Conservation (phyloP, 2,888 invertebrate genomes). For the Calameuta pallipes region DNA sequence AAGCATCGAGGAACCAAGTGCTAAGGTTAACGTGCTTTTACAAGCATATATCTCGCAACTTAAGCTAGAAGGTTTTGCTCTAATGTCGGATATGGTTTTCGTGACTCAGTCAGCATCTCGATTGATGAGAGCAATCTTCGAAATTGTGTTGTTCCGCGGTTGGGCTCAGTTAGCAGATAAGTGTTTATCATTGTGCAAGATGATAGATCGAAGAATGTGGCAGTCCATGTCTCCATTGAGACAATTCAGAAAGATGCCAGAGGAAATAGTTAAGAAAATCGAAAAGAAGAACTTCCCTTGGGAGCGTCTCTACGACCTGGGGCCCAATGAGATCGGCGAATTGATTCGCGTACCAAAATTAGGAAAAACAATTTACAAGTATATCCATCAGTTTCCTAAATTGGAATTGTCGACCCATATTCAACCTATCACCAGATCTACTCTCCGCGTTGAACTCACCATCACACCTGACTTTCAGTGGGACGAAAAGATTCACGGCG, state of each 20-base stretch:
- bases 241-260: slow-evolving; percentile 97
- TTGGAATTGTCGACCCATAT: slow-evolving; percentile 96
- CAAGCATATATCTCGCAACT: slow-evolving; percentile 99
- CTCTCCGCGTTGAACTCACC: slow-evolving; percentile 93
- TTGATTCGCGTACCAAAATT: slow-evolving; percentile 90
- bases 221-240: slow-evolving; percentile 98
- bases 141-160: slow-evolving; percentile 91
- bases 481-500: slow-evolving; percentile 93
- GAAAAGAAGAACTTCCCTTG: slow-evolving; percentile 98
- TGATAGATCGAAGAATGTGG: slow-evolving; percentile 99
- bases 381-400: slow-evolving; percentile 97
- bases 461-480: slow-evolving; percentile 99
- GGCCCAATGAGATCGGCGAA: slow-evolving; percentile 97
- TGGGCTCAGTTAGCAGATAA: slow-evolving; percentile 99
- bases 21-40: slow-evolving; percentile 94
- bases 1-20: slow-evolving; percentile 96
- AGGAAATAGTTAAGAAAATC: slow-evolving; percentile 95
- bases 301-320: slow-evolving; percentile 95
- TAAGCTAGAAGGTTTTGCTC: slow-evolving; percentile 97
- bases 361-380: slow-evolving; percentile 95
- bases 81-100: slow-evolving; percentile 99
- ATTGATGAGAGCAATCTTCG: slow-evolving; percentile 95
- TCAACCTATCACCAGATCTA: slow-evolving; percentile 95
- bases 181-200: slow-evolving; percentile 94
- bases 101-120: slow-evolving; percentile 97